phyloP scores from a whole-genome alignment of 2,888 invertebrate genomes.

The Tachina grossa region DNA sequence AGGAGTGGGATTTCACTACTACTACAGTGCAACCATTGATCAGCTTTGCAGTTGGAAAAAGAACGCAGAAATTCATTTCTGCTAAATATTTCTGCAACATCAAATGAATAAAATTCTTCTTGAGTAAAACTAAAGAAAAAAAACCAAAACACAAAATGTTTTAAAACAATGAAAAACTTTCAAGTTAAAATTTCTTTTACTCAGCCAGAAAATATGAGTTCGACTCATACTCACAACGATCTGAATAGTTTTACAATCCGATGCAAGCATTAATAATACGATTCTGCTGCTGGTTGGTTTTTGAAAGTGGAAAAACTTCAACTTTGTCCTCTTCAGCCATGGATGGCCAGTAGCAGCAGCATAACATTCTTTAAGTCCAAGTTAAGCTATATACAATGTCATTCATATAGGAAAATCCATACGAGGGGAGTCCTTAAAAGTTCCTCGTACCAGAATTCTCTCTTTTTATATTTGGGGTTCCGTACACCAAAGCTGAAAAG shows the following conservation, averaged over 20 bases:
- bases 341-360: conserved; percentile 37
- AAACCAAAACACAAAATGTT: not conserved
- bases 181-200: conserved; percentile 24
- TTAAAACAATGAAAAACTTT: conserved; percentile 34
- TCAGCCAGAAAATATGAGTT: conserved; percentile 1
- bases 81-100: conserved; percentile 15
- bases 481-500: too few species aligned
- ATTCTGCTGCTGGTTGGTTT: not conserved
- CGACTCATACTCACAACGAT: not conserved
- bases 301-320: conserved; percentile 5
- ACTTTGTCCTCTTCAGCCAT: conserved; percentile 36
- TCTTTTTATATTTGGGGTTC: too few species aligned
- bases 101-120: conserved; percentile 34
- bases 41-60: conserved; percentile 20
- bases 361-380: conserved; percentile 22
- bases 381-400: conserved; percentile 7
- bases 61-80: conserved; percentile 24
- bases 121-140: conserved; percentile 31
- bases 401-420: not conserved
- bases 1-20: too few species aligned
- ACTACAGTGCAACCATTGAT: conserved; percentile 28
- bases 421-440: not conserved
- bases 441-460: too few species aligned
- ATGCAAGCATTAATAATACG: conserved; percentile 16
- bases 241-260: not conserved